phyloP scores from a whole-genome alignment of 2,888 invertebrate genomes.

The Biston stratarius region DNA sequence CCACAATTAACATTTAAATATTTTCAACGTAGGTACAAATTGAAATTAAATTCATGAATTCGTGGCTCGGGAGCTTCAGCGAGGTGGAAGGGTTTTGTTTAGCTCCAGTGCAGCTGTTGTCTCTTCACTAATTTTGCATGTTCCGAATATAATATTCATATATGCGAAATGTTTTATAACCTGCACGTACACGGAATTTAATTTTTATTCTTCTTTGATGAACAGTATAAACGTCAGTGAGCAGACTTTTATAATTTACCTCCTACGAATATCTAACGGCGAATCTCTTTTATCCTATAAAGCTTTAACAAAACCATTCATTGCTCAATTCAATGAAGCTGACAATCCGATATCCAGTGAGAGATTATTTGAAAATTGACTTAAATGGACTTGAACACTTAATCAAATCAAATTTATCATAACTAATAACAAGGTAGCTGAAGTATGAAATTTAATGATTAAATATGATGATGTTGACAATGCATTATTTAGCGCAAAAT shows the following conservation, averaged over 20 bases:
- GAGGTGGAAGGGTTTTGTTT: slow-evolving; percentile 43
- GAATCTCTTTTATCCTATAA: slow-evolving; percentile 3
- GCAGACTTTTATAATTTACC: neutral
- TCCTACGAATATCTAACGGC: neutral
- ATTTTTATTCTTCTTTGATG: neutral
- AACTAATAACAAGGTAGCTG: neutral
- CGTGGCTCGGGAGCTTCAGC: slow-evolving; percentile 39
- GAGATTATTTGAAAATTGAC: slow-evolving; percentile 26
- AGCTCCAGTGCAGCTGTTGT: slow-evolving; percentile 42
- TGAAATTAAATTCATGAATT: slow-evolving; percentile 55
- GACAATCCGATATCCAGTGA: slow-evolving; percentile 21
- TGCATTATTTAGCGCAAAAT: too few species aligned
- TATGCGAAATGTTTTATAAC: slow-evolving; percentile 8
- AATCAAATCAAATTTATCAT: slow-evolving; percentile 9
- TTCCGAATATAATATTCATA: slow-evolving; percentile 19
- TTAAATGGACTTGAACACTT: slow-evolving; percentile 6
- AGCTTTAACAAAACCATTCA: slow-evolving; percentile 20
- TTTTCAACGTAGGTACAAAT: slow-evolving; percentile 54
- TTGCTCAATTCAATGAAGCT: slow-evolving; percentile 20
- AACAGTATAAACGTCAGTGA: neutral
- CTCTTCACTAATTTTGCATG: slow-evolving; percentile 15
- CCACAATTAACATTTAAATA: slow-evolving; percentile 65
- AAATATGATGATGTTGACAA: neutral
- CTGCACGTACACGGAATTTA: neutral
- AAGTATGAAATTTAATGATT: neutral